Evolutionary conservation across 2,113 vertebrate genomes (phyloP), one percentile per base, ranked within the genome.

Genomic region (Turdus rufiventris): DNA sequence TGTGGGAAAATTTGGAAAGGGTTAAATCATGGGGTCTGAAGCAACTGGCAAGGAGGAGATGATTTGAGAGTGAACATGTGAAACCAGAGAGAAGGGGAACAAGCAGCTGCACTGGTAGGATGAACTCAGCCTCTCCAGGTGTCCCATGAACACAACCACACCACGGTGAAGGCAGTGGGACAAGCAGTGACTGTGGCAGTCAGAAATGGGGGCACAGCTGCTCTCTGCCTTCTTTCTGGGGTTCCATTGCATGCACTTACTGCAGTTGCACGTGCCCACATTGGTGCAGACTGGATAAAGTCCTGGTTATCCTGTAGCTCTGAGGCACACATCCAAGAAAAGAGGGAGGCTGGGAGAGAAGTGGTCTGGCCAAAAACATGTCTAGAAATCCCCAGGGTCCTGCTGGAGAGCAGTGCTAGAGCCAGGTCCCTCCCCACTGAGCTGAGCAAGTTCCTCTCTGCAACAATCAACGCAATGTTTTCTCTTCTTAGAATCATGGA

Each of bases 381-480:
- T 80, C 92, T 88, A 93, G 79, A 91, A 93, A 81, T 88, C 86
- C 48, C 65, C 53, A 67, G 36, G 43, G 34, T 94, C 51, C 33
- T 0, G 0, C 40, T 60, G 83, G 56, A 95, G 56, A 84, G n/a
- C 60, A 63, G 43, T 9, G 38, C 57, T 70, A 36, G 38, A 77
- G 88, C 72, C 68, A 71, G 79, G 85, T 81, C 92, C 92, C 68
- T 92, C 63, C 61, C 40, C 3, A 5, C 60, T 21, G 33, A 68
- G 67, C 71, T 38, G 63, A 67, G 74, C 51, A 66, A 91, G 91
- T 77, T 94, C 68, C 61, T 62, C 75, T 88, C 40, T 33, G 63
- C 61, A 81, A 66, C 47, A 88, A 88, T 83, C 65, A 89, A 13
- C 6, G 0, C 28, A 82, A 76, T 48, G 19, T 53, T 85, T 88